A percentile compares a stretch with the other conserved stretches of the same genome.
phyloP scores from a whole-genome alignment of 2,113 vertebrate genomes.

The Mobula birostris region DNA sequence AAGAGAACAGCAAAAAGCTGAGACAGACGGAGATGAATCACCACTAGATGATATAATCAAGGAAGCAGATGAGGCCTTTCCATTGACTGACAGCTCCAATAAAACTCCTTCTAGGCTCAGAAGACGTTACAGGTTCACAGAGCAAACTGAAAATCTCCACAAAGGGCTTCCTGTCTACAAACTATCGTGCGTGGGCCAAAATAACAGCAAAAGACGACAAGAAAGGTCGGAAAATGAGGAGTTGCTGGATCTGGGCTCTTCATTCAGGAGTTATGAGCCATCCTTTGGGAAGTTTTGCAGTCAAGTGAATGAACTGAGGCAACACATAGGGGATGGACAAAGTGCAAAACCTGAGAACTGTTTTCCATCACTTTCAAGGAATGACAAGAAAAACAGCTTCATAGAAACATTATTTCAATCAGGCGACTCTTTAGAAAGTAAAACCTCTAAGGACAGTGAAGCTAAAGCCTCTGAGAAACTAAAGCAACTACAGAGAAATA shows the following conservation, averaged over 20 bases:
- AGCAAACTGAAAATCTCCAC: conserved; percentile 54
- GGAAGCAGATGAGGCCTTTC: background rate
- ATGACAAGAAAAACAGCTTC: conserved; percentile 43
- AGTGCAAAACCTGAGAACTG: background rate
- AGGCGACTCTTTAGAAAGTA: conserved; percentile 37
- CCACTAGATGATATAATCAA: background rate
- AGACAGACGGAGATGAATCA: background rate
- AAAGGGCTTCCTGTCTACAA: conserved; percentile 45
- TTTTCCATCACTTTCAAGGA: background rate
- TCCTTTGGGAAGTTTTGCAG: conserved; percentile 39
- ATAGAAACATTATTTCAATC: conserved; percentile 48
- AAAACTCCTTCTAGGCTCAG: conserved; percentile 14
- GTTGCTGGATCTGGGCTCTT: background rate
- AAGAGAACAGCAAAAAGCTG: background rate
- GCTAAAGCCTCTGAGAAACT: background rate
- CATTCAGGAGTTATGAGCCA: conserved; percentile 39
- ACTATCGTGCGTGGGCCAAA: background rate
- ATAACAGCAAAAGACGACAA: background rate
- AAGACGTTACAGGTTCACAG: conserved; percentile 46
- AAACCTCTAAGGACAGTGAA: background rate
- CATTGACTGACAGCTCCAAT: background rate
- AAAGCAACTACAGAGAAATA: conserved; percentile 13
- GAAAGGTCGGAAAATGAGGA: background rate
- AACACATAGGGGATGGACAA: background rate
- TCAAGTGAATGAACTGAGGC: background rate